A percentile compares a stretch with the other conserved stretches of the same genome.
Conservation (phyloP, 2,113 vertebrate genomes). For the Hydrolagus affinis region DNA sequence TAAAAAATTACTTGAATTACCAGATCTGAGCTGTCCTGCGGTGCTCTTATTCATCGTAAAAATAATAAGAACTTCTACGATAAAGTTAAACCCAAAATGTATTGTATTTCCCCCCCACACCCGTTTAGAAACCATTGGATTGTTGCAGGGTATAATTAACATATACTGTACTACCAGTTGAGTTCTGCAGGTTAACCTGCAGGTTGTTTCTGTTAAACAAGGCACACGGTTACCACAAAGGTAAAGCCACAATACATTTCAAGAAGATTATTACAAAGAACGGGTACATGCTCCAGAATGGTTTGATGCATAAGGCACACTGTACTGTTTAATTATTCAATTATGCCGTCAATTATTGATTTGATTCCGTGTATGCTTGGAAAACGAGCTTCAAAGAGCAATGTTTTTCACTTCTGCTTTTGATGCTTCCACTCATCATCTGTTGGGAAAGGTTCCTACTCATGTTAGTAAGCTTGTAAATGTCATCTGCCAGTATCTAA, state of each 20-base stretch:
- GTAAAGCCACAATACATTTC: background rate
- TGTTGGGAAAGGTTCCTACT: too few relatives aligned
- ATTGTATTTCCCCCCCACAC: background rate
- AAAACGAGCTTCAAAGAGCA: background rate
- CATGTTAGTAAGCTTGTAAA: too few relatives aligned
- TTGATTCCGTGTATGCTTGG: background rate
- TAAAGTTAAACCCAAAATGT: background rate
- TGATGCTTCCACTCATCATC: too few relatives aligned
- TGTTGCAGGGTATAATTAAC: background rate
- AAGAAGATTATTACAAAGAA: background rate
- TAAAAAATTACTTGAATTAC: conserved; percentile 75
- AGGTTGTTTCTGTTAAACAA: background rate
- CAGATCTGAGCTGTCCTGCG: conserved; percentile 42
- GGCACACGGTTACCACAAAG: background rate
- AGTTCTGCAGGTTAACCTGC: background rate
- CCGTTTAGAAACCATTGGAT: background rate
- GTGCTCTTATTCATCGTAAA: background rate
- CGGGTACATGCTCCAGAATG: background rate
- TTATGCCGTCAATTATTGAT: background rate
- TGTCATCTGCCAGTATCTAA: too few relatives aligned
- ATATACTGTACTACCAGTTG: background rate
- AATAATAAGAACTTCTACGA: background rate
- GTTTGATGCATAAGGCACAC: background rate
- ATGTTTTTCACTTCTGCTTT: background rate
- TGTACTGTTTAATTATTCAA: background rate